These are phyloP conservation scores for Cheilosia grossa DNA, from an alignment of 2,888 invertebrate genomes.

Conservation along the genomic window DNA sequence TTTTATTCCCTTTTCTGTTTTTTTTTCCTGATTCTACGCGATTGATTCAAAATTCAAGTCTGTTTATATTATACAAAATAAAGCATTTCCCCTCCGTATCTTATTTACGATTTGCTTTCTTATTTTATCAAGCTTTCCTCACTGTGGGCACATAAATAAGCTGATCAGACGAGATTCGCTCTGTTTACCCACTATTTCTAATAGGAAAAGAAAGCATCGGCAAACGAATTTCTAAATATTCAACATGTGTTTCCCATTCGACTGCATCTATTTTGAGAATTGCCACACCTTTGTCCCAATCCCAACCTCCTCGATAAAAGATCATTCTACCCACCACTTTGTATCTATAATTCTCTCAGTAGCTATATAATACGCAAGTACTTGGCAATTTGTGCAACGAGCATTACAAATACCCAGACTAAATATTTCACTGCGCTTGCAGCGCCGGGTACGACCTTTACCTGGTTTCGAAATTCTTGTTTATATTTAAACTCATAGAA, in stretches of 20 bases:
- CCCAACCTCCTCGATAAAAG: slow-evolving; percentile 7
- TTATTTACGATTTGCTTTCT: neutral
- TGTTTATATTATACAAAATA: neutral
- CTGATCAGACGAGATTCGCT: neutral
- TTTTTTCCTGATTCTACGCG: too few species aligned
- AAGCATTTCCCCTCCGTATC: neutral
- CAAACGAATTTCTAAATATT: slow-evolving; percentile 34
- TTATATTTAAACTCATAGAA: slow-evolving; percentile 33
- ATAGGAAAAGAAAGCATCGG: slow-evolving; percentile 12
- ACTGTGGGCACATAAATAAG: neutral
- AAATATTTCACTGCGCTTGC: slow-evolving; percentile 15
- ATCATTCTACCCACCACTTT: slow-evolving; percentile 26
- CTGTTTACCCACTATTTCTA: slow-evolving; percentile 14
- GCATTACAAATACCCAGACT: slow-evolving; percentile 36
- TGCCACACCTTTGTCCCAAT: slow-evolving; percentile 38
- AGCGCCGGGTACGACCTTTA: slow-evolving; percentile 50
- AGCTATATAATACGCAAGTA: neutral
- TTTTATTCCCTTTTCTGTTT: too few species aligned
- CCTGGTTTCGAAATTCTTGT: slow-evolving; percentile 53
- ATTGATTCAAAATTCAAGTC: too few species aligned
- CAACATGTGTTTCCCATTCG: slow-evolving; percentile 58
- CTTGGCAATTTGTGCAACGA: slow-evolving; percentile 4
- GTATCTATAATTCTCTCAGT: slow-evolving; percentile 14
- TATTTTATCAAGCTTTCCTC: neutral
- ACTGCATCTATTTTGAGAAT: slow-evolving; percentile 51